A percentile compares a stretch with the other conserved stretches of the same genome.
These are phyloP conservation scores for Myotis pilosus DNA, from an alignment of 2,797 vertebrate genomes.

Conservation along the genomic window DNA sequence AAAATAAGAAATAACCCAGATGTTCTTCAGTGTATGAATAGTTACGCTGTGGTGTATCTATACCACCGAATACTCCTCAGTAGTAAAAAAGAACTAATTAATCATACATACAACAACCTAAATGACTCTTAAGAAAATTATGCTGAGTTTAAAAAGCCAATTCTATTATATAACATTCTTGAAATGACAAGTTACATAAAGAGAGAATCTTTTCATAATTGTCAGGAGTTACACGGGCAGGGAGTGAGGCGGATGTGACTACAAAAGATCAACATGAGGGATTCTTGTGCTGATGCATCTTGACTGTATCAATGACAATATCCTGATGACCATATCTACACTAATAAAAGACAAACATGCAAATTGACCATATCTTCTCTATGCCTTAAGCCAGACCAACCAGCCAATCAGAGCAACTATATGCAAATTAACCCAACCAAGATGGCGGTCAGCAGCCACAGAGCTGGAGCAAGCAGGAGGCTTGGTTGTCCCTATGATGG, in stretches of 20 bases:
- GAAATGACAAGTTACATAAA: background rate
- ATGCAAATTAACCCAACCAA: too few relatives aligned
- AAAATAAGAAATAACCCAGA: slow-evolving; percentile 5
- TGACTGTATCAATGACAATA: background rate
- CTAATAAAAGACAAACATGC: too few relatives aligned
- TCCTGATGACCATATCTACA: background rate
- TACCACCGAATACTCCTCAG: background rate
- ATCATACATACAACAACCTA: background rate
- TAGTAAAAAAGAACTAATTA: background rate
- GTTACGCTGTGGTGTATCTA: background rate
- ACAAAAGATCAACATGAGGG: background rate
- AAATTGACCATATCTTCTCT: too few relatives aligned
- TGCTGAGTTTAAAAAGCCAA: background rate
- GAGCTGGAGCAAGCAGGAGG: too few relatives aligned
- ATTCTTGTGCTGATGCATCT: background rate
- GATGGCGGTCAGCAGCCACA: too few relatives aligned
- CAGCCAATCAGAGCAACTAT: too few relatives aligned
- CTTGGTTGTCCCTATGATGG: too few relatives aligned
- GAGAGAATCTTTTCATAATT: background rate
- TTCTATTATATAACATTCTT: background rate
- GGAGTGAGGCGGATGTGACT: background rate
- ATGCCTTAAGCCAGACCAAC: too few relatives aligned
- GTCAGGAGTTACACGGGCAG: background rate
- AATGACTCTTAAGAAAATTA: background rate
- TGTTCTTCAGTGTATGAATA: background rate